Evolutionary conservation across 1,140 invertebrate genomes (phyloP), one percentile per base, ranked within the genome.

Genomic region (Drosophila sp.): DNA sequence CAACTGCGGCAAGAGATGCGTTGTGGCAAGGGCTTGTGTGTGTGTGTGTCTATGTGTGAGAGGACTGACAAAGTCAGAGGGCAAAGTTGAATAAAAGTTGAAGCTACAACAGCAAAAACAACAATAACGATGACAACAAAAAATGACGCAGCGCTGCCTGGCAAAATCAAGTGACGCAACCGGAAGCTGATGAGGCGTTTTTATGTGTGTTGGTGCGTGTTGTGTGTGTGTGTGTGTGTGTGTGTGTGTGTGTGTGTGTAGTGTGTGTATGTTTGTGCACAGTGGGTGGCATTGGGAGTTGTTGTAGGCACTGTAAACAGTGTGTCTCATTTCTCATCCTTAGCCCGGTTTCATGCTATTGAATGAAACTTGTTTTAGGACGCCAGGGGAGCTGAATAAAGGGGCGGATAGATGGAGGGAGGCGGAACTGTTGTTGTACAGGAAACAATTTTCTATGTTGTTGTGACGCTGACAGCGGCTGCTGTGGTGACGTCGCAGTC

Each of bases 11-110:
- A 40, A 32, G 32, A 57, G 18, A 43, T 56, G 50, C 25, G 29
- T 54, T 43, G 16, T 1, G 57, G 29, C 41, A 18, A 14, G 48
- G 2, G 51, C 8, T 43, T 67, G 41, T 57, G 54, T 46, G 53
- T 46, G 16, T 18, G 7, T 46, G 18, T 25, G 32, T 45, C 27
- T 48, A 25, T 11, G n/a, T 27, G 41, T 27, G 59, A 8, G 43
- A 38, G 67, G 16, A 32, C 21, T 58, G 67, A 72, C 79, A 89
- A 89, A 89, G 79, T 90, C 86, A 90, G 87, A 89, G 86, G 86
- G 86, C 86, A 90, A 89, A 89, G 86, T 89, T 90, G 81, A 87
- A 90, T 79, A 82, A 80, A 89, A 83, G 80, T 86, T 89, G 59
- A 73, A 72, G 78, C 61, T 29, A 67, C 43, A 43, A 38, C 48